phyloP scores from a whole-genome alignment of 30 jellyfish, hydroid and myxozoan species.

The Turritopsis dohrnii region DNA sequence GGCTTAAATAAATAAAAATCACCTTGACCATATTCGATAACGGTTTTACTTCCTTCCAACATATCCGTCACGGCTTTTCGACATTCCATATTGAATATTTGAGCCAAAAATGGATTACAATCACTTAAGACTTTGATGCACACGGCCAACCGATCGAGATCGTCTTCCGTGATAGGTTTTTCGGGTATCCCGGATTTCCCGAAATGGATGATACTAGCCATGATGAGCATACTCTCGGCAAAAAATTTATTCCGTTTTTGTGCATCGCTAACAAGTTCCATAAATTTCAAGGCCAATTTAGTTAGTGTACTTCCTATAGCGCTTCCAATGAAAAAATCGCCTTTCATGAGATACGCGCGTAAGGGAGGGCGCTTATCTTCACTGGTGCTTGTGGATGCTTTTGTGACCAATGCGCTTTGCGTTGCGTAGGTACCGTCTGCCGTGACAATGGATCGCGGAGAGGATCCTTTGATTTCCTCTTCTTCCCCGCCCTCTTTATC shows the following conservation, averaged over 20 bases:
- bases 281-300: conserved; percentile 66
- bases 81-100: conserved; percentile 64
- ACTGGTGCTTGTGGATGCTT: conserved; percentile 33
- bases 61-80: conserved; percentile 72
- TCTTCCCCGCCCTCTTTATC: conserved; percentile 51
- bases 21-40: conserved; percentile 39
- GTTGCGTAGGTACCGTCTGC: conserved; percentile 98
- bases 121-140: conserved; percentile 86
- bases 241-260: conserved; percentile 53
- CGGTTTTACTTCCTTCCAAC: conserved; percentile 83
- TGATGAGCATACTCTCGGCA: conserved; percentile 83
- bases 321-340: conserved; percentile 87
- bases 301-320: conserved; percentile 89
- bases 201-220: conserved; percentile 83
- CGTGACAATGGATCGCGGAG: conserved; percentile 60
- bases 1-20: neutral
- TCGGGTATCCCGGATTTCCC: conserved; percentile 87
- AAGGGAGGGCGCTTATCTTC: conserved; percentile 78
- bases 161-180: conserved; percentile 89
- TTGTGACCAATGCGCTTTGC: conserved; percentile 77
- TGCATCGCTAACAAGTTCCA: conserved; percentile 47
- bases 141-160: conserved; percentile 75
- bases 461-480: conserved; percentile 10
- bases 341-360: conserved; percentile 68
- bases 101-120: conserved; percentile 44